Percentiles rank a stretch among this genome's conserved stretches.
Evolutionary conservation across 2,888 invertebrate species (phyloP).

Genomic region (Acronicta alni): DNA sequence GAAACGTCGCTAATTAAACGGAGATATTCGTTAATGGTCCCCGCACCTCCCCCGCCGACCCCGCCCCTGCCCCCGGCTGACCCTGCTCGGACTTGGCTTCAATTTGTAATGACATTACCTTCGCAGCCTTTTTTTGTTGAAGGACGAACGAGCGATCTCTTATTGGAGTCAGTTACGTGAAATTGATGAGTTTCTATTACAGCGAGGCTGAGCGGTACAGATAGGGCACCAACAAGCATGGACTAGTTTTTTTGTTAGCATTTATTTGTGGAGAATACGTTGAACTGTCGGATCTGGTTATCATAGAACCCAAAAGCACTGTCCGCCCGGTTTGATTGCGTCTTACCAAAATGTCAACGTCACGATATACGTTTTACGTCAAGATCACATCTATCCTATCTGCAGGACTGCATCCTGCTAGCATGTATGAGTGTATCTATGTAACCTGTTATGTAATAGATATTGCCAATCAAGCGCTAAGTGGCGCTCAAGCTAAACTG

Average conservation of each 20-base stretch:
- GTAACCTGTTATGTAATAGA: conserved; percentile 2
- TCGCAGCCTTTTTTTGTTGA: conserved; percentile 55
- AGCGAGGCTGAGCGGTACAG: conserved; percentile 21
- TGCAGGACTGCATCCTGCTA: neutral
- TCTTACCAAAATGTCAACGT: neutral
- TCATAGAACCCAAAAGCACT: too few species aligned
- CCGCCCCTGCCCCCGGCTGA: conserved; percentile 25
- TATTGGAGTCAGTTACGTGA: conserved; percentile 53
- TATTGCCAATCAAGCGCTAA: conserved; percentile 21
- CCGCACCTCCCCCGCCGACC: conserved; percentile 18
- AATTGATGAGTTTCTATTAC: conserved; percentile 54
- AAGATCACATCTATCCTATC: neutral
- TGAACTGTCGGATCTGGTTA: neutral
- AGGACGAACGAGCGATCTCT: conserved; percentile 51
- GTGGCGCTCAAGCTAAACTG: conserved; percentile 20
- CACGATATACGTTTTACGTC: neutral
- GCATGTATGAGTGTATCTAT: too few species aligned
- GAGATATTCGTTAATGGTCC: conserved; percentile 72
- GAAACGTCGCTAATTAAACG: conserved; percentile 77
- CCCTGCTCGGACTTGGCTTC: conserved; percentile 54
- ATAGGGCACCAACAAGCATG: neutral
- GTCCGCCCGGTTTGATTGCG: too few species aligned
- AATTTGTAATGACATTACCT: conserved; percentile 61
- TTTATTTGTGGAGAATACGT: neutral
- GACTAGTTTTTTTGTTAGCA: neutral